Evolutionary conservation across 2,797 vertebrate genomes (phyloP).

Genomic region (Melanotaenia maccullochi): DNA sequence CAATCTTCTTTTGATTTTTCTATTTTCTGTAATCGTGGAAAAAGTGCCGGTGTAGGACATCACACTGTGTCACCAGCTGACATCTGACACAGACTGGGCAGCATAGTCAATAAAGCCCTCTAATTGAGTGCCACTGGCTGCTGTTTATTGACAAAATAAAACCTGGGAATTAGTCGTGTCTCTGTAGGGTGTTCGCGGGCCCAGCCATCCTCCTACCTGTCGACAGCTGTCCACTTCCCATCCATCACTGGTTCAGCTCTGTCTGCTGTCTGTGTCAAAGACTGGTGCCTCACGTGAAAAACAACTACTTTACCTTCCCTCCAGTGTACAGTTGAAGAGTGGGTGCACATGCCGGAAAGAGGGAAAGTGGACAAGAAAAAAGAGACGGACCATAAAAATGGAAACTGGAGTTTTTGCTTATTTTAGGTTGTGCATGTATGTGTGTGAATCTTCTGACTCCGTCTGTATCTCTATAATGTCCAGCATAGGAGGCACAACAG

Average conservation of each 20-base stretch:
- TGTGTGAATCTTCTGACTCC: slow-evolving; percentile 12
- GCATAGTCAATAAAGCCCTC: slow-evolving; percentile 81
- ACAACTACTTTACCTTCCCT: slow-evolving; percentile 42
- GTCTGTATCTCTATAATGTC: slow-evolving; percentile 34
- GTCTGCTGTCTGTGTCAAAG: slow-evolving; percentile 52
- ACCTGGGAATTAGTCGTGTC: slow-evolving; percentile 80
- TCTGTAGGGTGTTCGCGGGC: slow-evolving; percentile 33
- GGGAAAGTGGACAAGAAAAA: slow-evolving; percentile 22
- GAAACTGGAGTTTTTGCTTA: slow-evolving; percentile 37
- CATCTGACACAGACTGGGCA: slow-evolving; percentile 77
- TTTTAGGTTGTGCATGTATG: slow-evolving; percentile 9
- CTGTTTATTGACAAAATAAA: slow-evolving; percentile 85
- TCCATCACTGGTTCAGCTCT: slow-evolving; percentile 70
- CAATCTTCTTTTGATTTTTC: slow-evolving; percentile 68
- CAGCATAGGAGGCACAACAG: slow-evolving; percentile 28
- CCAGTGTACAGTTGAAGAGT: slow-evolving; percentile 20
- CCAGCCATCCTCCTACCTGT: slow-evolving; percentile 46
- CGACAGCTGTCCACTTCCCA: slow-evolving; percentile 72
- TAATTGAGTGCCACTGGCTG: slow-evolving; percentile 83
- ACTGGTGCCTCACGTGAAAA: slow-evolving; percentile 41
- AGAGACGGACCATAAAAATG: slow-evolving; percentile 28
- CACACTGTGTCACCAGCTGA: slow-evolving; percentile 69
- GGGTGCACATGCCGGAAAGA: slow-evolving; percentile 11
- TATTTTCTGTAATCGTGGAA: slow-evolving; percentile 75
- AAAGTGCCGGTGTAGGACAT: slow-evolving; percentile 58